These are phyloP conservation scores for Rhinogobio ventralis DNA, from an alignment of 2,797 vertebrate genomes.

Conservation along the genomic window DNA sequence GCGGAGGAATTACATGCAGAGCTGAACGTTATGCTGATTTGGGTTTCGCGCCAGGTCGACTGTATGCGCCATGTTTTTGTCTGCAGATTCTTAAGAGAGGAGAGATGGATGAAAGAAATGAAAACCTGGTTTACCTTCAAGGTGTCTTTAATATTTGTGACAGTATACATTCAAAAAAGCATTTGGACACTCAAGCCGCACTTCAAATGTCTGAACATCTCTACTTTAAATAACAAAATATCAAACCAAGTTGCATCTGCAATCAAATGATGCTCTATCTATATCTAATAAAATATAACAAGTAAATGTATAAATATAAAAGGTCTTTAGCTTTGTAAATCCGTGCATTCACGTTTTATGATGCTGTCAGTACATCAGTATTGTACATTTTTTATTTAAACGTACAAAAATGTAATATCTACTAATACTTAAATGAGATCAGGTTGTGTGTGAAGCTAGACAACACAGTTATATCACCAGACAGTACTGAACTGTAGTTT, in stretches of 20 bases:
- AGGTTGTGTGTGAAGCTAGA: background rate
- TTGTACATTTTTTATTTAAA: background rate
- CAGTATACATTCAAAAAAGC: background rate
- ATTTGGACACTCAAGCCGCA: background rate
- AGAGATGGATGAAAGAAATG: background rate
- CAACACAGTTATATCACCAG: background rate
- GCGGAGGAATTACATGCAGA: background rate
- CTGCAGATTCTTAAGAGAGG: background rate
- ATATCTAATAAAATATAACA: too few relatives aligned
- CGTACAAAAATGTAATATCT: background rate
- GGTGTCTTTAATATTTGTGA: constrained; percentile 2
- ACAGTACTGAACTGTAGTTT: background rate
- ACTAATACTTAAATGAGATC: background rate
- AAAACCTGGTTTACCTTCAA: constrained; percentile 11
- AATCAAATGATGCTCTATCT: background rate
- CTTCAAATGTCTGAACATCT: background rate
- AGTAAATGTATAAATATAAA: too few relatives aligned
- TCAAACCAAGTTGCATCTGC: background rate
- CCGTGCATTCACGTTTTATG: background rate
- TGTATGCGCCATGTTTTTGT: constrained; percentile 14
- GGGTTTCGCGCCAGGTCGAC: background rate
- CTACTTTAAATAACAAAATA: background rate
- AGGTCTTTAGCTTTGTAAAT: background rate
- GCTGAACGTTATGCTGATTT: constrained; percentile 15
- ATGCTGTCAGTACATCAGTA: background rate